Conservation (phyloP, 2,888 invertebrate species). For the Nomada fabriciana region DNA sequence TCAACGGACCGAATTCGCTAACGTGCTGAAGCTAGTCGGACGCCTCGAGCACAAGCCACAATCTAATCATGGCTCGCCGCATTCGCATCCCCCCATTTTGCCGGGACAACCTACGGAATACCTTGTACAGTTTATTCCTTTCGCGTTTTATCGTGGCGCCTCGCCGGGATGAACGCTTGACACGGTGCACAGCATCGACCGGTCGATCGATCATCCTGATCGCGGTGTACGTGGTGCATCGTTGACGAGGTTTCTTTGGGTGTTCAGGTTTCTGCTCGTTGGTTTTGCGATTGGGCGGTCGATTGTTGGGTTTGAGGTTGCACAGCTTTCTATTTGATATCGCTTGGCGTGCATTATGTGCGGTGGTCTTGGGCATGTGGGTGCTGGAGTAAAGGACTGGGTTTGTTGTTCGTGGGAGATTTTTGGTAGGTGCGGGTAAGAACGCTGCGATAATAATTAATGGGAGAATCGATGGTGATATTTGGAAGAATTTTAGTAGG, state of each 20-base stretch:
- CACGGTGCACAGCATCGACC: neutral
- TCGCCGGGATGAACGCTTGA: neutral
- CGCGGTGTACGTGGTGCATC: neutral
- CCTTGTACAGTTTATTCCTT: no score
- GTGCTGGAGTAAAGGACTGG: neutral
- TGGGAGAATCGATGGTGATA: no score
- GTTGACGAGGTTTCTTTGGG: neutral
- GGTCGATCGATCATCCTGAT: conserved; percentile 1
- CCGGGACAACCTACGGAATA: conserved; percentile 46
- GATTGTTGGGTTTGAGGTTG: neutral
- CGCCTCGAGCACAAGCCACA: conserved; percentile 82
- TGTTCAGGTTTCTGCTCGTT: neutral
- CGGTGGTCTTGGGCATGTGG: no score
- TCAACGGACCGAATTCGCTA: conserved; percentile 82
- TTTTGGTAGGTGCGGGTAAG: neutral
- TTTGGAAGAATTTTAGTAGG: no score
- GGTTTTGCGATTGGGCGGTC: neutral
- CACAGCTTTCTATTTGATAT: no score
- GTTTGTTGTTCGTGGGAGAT: neutral
- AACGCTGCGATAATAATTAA: no score
- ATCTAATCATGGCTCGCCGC: conserved; percentile 82
- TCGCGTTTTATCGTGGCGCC: conserved; percentile 11
- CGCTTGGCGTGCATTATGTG: neutral
- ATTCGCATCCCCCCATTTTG: conserved; percentile 80
- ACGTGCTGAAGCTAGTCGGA: conserved; percentile 81